Evolutionary conservation across 1,140 invertebrate genomes (phyloP), one percentile per base, ranked within the genome.

Genomic region (Eumaeus atala): DNA sequence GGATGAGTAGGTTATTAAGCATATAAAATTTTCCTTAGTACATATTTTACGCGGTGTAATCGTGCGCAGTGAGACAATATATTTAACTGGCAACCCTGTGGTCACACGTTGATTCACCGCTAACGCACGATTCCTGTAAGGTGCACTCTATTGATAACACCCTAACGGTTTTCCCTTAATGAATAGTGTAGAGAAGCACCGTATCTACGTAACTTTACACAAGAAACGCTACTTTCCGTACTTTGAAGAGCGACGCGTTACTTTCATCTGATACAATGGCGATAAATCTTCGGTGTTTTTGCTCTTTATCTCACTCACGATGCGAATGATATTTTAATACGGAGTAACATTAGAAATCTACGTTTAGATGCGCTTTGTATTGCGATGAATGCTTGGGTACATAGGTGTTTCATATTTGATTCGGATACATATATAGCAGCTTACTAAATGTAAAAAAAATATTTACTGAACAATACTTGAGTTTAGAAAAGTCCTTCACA

Each of bases 91-190:
- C 33, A 54, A 38, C 54, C 21, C 47, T 37, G 54, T 53, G 72
- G 71, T 74, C 73, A 76, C 66, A 74, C 70, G 64, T 80, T 77
- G 77, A 74, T 77, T 79, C 72, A 76, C 62, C 54, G 48, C 66
- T 50, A 59, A 54, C 49, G 59, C 48, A 66, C 59, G 56, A 54
- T 61, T 64, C 60, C 54, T 61, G 49, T 59, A 37, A 64, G 61
- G 50, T 61, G 48, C 56, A 49, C 58, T 56, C 56, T 59, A 62
- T 61, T 52, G 62, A 64, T 67, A 59, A 62, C 56, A 61, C 48
- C 35, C n/a, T 70, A 70, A 77, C 66, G 67, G 74, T 66, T 77
- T 74, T 72, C 65, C 72, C 66, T 69, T 54, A 57, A 76, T 70
- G 68, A 72, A 72, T 76, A 70, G 73, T 44, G 40, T 14, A 14